A percentile compares a stretch with the other conserved stretches of the same genome.
Conservation (phyloP, 2,113 vertebrate genomes). For the Phalacrocorax brasilianus region DNA sequence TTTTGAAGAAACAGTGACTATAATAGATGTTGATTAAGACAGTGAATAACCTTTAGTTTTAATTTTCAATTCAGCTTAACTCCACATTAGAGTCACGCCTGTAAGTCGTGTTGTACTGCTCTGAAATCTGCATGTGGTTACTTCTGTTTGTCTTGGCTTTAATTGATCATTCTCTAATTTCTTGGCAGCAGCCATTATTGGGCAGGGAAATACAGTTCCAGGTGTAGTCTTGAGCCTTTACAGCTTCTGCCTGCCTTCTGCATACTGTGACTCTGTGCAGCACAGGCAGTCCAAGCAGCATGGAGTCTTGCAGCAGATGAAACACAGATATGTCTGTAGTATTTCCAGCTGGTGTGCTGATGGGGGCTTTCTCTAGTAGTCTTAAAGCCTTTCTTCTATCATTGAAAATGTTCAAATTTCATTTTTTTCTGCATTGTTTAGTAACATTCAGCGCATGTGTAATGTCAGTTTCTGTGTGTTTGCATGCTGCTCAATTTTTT, state of each 20-base stretch:
- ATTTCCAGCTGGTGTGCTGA: not conserved
- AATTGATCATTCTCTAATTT: not conserved
- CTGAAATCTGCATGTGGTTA: not conserved
- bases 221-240: not conserved
- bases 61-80: slow-evolving; percentile 15
- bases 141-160: slow-evolving; percentile 9
- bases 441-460: not conserved
- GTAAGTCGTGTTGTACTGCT: not conserved
- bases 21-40: slow-evolving; percentile 22
- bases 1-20: not conserved
- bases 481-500: not conserved
- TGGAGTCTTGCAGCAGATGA: not conserved
- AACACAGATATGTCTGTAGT: not conserved
- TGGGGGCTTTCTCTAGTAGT: not conserved
- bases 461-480: not conserved
- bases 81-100: not conserved
- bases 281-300: not conserved
- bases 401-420: not conserved
- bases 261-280: not conserved
- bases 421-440: not conserved
- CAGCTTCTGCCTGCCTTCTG: not conserved
- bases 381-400: not conserved
- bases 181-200: not conserved
- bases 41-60: slow-evolving; percentile 38
- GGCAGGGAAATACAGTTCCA: not conserved